These are phyloP conservation scores for Pycnonotus jocosus DNA, from an alignment of 2,113 vertebrate genomes.

Conservation along the genomic window DNA sequence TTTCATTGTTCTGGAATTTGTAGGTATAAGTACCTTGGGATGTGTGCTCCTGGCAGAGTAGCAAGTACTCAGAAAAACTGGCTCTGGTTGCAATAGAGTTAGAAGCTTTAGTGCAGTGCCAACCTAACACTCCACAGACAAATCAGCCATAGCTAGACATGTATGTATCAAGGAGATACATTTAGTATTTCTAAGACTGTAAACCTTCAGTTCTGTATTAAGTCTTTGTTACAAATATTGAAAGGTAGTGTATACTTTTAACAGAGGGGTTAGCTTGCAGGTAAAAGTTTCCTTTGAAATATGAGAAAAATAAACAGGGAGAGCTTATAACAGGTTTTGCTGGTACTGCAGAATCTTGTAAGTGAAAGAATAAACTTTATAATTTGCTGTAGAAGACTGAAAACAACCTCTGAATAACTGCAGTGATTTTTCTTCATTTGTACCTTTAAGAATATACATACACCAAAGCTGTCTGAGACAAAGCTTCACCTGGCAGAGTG, in stretches of 20 bases:
- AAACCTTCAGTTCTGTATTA: not conserved
- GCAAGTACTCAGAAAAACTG: not conserved
- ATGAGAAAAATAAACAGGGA: not conserved
- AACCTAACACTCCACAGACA: not conserved
- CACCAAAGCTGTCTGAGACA: not conserved
- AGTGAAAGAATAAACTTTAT: not conserved
- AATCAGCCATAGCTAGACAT: not conserved
- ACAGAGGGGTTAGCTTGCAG: not conserved
- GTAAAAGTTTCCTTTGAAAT: not conserved
- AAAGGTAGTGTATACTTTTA: not conserved
- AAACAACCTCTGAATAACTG: not conserved
- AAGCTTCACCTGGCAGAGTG: not conserved
- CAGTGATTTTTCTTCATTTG: not conserved
- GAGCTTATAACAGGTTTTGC: not conserved
- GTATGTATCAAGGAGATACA: not conserved
- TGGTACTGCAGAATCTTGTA: not conserved
- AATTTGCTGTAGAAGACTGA: not conserved
- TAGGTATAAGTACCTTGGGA: not conserved
- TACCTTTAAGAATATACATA: not conserved
- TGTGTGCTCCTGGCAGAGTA: not conserved
- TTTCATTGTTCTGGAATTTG: not conserved
- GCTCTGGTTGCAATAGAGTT: not conserved
- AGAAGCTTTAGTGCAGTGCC: not conserved
- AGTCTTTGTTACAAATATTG: not conserved
- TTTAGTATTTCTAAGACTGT: not conserved